Evolutionary conservation across 2,113 vertebrate species (phyloP).

Genomic region (Acrocephalus kingi): DNA sequence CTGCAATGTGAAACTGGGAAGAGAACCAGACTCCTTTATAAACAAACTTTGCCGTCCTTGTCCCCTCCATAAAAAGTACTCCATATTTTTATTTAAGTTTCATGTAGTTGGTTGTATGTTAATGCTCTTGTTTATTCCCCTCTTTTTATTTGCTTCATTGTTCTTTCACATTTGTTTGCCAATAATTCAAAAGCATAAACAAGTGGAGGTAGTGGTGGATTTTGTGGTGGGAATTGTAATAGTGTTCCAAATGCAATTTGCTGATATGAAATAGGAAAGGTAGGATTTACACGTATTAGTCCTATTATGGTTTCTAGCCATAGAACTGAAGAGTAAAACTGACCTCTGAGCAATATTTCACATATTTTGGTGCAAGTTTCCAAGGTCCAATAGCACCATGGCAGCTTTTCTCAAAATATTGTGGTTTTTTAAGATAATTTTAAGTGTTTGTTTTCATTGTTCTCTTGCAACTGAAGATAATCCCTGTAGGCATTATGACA

Average conservation of each 20-base stretch:
- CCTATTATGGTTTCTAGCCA: not conserved
- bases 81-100: not conserved
- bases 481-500: not conserved
- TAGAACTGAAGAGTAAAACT: not conserved
- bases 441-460: constrained; percentile 42
- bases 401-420: constrained; percentile 29
- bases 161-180: not conserved
- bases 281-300: not conserved
- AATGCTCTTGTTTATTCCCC: not conserved
- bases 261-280: not conserved
- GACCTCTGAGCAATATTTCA: not conserved
- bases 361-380: not conserved
- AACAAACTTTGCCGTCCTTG: not conserved
- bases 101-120: not conserved
- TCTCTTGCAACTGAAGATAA: constrained; percentile 32
- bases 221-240: not conserved
- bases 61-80: not conserved
- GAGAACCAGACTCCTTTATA: constrained; percentile 21
- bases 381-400: not conserved
- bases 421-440: constrained; percentile 22
- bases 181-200: not conserved
- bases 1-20: constrained; percentile 51
- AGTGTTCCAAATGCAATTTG: not conserved
- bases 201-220: not conserved
- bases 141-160: not conserved